phyloP scores from a whole-genome alignment of 1,140 invertebrate species.

The Brachionus koreanus region DNA sequence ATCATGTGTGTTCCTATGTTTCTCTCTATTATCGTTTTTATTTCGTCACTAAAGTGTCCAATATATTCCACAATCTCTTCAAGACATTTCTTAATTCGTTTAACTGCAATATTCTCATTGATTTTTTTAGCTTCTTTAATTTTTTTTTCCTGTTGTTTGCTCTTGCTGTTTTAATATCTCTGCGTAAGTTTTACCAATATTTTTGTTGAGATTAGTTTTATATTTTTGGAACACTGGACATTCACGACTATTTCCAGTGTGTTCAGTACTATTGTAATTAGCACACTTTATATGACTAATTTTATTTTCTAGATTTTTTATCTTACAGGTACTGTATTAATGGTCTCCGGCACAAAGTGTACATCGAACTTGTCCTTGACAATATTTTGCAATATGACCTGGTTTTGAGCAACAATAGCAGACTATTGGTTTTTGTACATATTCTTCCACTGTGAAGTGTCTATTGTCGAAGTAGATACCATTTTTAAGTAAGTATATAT shows the following conservation, averaged over 20 bases:
- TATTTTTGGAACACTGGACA: background rate
- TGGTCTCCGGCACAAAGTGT: background rate
- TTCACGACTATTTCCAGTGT: background rate
- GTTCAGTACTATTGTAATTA: background rate
- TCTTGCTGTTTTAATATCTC: background rate
- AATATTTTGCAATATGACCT: background rate
- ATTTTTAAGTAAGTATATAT: conserved; percentile 26
- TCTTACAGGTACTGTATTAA: background rate
- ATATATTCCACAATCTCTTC: background rate
- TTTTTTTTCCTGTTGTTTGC: background rate
- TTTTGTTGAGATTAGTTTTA: background rate
- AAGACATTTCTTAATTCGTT: background rate
- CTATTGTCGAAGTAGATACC: background rate
- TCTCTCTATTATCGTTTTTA: background rate
- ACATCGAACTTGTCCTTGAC: background rate
- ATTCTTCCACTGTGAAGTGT: conserved; percentile 16
- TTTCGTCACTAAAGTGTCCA: background rate
- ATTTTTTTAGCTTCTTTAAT: background rate
- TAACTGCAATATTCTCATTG: background rate
- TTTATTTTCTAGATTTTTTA: background rate
- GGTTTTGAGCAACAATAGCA: conserved; percentile 1
- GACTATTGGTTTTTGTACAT: background rate
- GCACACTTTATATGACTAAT: background rate
- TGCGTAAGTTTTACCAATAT: background rate
- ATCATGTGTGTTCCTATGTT: background rate